Percentiles rank a stretch among this genome's conserved stretches.
These are phyloP conservation scores for Vireo griseus DNA, from an alignment of 2,797 vertebrate genomes.

Conservation along the genomic window DNA sequence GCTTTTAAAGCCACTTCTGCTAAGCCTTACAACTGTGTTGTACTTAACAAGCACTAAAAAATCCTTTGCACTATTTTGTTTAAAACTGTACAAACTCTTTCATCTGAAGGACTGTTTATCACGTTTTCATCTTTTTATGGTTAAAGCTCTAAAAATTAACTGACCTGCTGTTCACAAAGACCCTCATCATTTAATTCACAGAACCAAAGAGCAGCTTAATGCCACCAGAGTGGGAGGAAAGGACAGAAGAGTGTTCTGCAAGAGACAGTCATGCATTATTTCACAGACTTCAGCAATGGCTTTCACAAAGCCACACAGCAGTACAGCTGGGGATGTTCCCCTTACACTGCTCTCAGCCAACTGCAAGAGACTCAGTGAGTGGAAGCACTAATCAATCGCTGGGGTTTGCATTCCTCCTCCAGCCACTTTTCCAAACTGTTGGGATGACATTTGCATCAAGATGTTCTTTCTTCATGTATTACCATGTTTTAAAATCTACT, in stretches of 20 bases:
- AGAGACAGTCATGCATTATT: not conserved
- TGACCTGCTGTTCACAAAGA: not conserved
- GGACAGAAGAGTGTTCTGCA: not conserved
- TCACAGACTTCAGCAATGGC: not conserved
- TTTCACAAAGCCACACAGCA: not conserved
- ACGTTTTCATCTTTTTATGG: not conserved
- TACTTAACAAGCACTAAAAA: not conserved
- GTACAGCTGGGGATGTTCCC: fast-evolving
- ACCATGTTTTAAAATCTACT: not conserved
- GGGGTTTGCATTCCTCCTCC: not conserved
- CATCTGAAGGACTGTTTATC: not conserved
- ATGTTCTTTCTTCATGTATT: not conserved
- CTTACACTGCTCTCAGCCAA: not conserved
- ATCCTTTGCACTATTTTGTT: not conserved
- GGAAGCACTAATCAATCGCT: fast-evolving
- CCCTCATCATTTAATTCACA: not conserved
- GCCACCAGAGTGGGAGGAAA: not conserved
- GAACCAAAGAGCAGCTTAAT: not conserved
- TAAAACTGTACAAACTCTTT: not conserved
- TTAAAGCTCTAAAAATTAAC: not conserved
- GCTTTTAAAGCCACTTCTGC: not conserved
- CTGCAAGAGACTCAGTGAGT: not conserved
- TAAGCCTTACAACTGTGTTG: not conserved
- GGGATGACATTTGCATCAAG: not conserved
- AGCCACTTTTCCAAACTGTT: not conserved